Evolutionary conservation across 2,113 vertebrate genomes (phyloP).

Genomic region (Gambusia affinis): DNA sequence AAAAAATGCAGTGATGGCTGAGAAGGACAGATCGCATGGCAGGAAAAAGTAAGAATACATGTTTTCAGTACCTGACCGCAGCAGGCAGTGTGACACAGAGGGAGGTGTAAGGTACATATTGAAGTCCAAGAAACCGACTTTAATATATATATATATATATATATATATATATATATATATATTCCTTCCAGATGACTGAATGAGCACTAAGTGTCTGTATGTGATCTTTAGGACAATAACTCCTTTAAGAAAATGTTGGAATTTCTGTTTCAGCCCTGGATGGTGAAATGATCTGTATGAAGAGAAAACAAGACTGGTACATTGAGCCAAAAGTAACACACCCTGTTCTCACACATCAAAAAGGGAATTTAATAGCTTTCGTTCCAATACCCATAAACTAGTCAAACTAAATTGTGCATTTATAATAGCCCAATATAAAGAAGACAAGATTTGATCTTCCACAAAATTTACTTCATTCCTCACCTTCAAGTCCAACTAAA

Average conservation of each 20-base stretch:
- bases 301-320: not conserved
- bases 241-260: not conserved
- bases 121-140: too few species aligned
- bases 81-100: not conserved
- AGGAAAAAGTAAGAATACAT: conserved; percentile 3
- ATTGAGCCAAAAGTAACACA: not conserved
- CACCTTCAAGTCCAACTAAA: not conserved
- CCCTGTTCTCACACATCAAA: not conserved
- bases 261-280: not conserved
- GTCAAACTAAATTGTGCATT: not conserved
- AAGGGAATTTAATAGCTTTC: not conserved
- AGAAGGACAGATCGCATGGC: conserved; percentile 25
- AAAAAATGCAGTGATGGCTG: conserved; percentile 1
- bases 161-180: too few species aligned
- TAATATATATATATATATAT: too few species aligned
- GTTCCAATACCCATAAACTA: not conserved
- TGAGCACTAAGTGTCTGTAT: not conserved
- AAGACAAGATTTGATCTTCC: not conserved
- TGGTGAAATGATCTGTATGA: not conserved
- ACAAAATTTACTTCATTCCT: not conserved
- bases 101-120: not conserved
- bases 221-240: not conserved
- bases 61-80: not conserved
- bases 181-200: not conserved
- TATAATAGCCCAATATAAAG: not conserved